A percentile compares a stretch with the other conserved stretches of the same genome.
Evolutionary conservation across 2,888 invertebrate species (phyloP).

Genomic region (Pocota personata): DNA sequence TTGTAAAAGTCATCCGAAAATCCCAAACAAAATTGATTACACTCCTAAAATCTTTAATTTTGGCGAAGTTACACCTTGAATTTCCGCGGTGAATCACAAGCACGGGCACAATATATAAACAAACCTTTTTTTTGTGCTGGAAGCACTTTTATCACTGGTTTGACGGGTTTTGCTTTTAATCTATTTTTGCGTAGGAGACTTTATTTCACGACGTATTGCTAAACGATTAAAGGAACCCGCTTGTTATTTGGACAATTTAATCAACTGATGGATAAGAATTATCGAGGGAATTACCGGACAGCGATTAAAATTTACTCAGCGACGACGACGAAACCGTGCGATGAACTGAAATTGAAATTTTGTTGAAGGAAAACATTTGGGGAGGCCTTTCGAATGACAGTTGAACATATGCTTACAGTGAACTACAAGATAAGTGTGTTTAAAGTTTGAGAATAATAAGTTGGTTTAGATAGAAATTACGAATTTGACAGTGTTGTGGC

Average conservation of each 20-base stretch:
- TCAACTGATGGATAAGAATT: not conserved
- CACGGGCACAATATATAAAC: constrained; percentile 5
- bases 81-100: constrained; percentile 31
- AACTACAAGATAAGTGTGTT: not conserved
- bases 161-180: not conserved
- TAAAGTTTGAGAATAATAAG: constrained; percentile 12
- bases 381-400: constrained; percentile 25
- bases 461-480: not conserved
- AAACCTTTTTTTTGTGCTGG: constrained; percentile 28
- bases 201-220: not conserved
- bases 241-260: not conserved
- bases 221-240: constrained; percentile 4
- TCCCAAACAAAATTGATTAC: constrained; percentile 47
- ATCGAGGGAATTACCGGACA: not conserved
- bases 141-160: constrained; percentile 30
- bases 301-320: not conserved
- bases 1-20: constrained; percentile 31
- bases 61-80: constrained; percentile 12
- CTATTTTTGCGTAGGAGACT: not conserved
- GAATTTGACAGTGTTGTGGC: fast-evolving
- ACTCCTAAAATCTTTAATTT: constrained; percentile 3
- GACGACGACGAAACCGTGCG: constrained; percentile 9
- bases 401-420: constrained; percentile 41
- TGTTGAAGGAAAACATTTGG: not conserved
- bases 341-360: constrained; percentile 30